Conservation (phyloP, 1,140 invertebrate species). For the Zophobas atratus region DNA sequence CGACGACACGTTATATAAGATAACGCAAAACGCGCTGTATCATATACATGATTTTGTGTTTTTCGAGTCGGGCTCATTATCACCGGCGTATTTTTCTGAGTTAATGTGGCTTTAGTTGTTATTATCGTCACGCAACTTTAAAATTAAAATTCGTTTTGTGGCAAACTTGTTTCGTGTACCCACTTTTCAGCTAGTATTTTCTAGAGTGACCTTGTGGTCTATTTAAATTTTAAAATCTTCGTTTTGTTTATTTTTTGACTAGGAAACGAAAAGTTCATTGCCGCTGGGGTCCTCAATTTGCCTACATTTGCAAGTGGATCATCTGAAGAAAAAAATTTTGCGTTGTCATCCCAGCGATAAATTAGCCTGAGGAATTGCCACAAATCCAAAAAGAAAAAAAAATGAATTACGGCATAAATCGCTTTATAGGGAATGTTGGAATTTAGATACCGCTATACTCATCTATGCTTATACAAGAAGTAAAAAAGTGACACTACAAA, state of each 20-base stretch:
- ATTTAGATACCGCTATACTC: conserved; percentile 17
- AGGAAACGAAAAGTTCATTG: conserved; percentile 9
- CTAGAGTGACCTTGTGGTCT: conserved; percentile 25
- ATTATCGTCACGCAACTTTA: conserved; percentile 36
- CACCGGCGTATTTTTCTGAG: conserved; percentile 6
- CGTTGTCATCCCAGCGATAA: conserved; percentile 4
- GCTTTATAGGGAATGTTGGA: background rate
- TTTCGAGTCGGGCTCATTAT: background rate
- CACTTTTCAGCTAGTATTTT: conserved; percentile 24
- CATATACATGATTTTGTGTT: background rate
- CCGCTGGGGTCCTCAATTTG: background rate
- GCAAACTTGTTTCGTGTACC: conserved; percentile 26
- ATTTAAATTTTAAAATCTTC: conserved; percentile 31
- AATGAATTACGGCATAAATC: conserved; percentile 3
- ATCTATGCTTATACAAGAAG: conserved; percentile 3
- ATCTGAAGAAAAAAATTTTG: conserved; percentile 6
- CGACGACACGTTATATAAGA: background rate
- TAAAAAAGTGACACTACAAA: background rate
- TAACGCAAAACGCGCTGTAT: background rate
- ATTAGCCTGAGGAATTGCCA: background rate
- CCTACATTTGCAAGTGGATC: conserved; percentile 10
- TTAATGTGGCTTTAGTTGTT: background rate
- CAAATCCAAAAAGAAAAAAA: background rate
- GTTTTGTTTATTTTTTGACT: conserved; percentile 6
- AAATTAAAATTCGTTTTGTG: conserved; percentile 26